These are phyloP conservation scores for Phymanthus crucifer DNA, from an alignment of 92 coral and sea anemone genomes.

Conservation along the genomic window DNA sequence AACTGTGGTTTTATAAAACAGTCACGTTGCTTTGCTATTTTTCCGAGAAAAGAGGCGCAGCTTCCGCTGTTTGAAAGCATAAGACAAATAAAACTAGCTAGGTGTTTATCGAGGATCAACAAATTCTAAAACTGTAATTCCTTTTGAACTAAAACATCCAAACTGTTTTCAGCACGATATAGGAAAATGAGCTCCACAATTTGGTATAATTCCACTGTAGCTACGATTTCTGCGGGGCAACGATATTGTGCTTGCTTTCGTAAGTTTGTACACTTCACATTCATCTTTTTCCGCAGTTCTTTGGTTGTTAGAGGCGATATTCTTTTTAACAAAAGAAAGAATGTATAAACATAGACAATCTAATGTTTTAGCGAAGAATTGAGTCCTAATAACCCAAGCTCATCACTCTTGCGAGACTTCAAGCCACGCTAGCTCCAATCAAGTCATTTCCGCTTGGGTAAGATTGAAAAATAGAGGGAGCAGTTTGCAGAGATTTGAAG, in stretches of 20 bases:
- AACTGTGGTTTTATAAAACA: neutral
- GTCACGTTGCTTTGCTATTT: slow-evolving; percentile 7
- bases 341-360: neutral
- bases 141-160: slow-evolving; percentile 26
- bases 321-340: slow-evolving; percentile 13
- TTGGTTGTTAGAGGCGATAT: slow-evolving; percentile 1
- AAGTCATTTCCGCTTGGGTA: slow-evolving; percentile 21
- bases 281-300: too few species aligned
- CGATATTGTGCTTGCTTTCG: neutral
- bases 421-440: slow-evolving; percentile 17
- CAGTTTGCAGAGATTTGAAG: slow-evolving; percentile 14
- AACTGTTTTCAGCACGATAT: neutral
- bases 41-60: slow-evolving; percentile 46
- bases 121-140: slow-evolving; percentile 16
- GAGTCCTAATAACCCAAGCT: neutral
- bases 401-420: neutral
- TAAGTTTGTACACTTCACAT: neutral
- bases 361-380: slow-evolving; percentile 6
- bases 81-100: slow-evolving; percentile 27
- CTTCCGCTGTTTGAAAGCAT: slow-evolving; percentile 29
- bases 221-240: neutral
- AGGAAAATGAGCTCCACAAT: neutral
- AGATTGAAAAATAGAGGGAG: slow-evolving; percentile 13
- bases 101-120: slow-evolving; percentile 34
- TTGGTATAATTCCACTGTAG: neutral